Evolutionary conservation across 2,888 invertebrate genomes (phyloP), one percentile per base, ranked within the genome.

Genomic region (Hemaris fuciformis): DNA sequence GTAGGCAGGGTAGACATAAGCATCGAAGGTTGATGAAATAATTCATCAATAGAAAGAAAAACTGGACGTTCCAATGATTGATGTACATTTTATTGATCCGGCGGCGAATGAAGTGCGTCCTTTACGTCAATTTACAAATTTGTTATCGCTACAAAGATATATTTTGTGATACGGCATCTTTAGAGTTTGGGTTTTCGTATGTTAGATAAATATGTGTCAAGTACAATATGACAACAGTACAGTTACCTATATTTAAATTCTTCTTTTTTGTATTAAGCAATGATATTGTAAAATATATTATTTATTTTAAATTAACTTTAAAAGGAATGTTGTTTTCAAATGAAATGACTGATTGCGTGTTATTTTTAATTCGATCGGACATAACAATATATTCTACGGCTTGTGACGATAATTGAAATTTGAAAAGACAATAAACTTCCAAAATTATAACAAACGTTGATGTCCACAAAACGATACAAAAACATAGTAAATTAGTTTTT

Each of bases 21-120:
- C 68, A 75, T 71, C 74, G 76, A 75, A 70, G 67, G 72, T 71
- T 73, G 77, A 75, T 77, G 75, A 75, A 75, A 71, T 69, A 69
- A 74, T 66, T 72, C 74, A 72, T 69, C 73, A 73, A 72, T 66
- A 73, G 70, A 70, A 82, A 83, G 84, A 68, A 72, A 72, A 72
- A 84, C 84, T 84, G 84, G 83, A 78, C 73, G 78, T 71, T 31
- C 41, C 53, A 73, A 73, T 79, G 76, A 79, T 79, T 77, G 76
- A 79, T 79, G 73, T 68, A 65, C 61, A 65, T 65, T 69, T 68
- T 73, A 80, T 80, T 71, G 76, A 79, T 76, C 69, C 34, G 38
- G 34, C 57, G 57, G 20, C 48, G 60, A 27, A 53, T 53, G 53
- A 38, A 31, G 48, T 25, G 46, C 57, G 66, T 66, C 66, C 64